Percentiles rank a stretch among this genome's conserved stretches.
Conservation (phyloP, 2,113 vertebrate genomes). For the Sinocyclocheilus rhinocerous region DNA sequence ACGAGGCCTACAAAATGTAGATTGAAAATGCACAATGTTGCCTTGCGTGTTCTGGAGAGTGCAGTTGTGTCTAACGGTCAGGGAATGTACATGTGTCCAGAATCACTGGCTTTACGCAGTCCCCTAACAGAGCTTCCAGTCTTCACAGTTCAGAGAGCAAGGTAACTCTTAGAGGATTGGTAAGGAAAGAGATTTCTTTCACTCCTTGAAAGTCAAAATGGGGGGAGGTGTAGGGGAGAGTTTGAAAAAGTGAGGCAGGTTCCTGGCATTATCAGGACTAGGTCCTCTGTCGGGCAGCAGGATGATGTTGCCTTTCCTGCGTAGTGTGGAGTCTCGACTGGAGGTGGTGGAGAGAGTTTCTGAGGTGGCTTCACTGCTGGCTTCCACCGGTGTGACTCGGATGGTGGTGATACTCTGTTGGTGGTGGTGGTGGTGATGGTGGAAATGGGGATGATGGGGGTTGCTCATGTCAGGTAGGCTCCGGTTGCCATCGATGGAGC, state of each 20-base stretch:
- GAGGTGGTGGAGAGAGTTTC: constrained; percentile 88
- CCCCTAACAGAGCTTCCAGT: not conserved
- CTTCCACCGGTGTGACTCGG: constrained; percentile 90
- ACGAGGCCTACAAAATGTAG: not conserved
- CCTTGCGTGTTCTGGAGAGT: constrained; percentile 30
- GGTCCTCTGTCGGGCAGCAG: constrained; percentile 92
- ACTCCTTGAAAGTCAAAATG: constrained; percentile 89
- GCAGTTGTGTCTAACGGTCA: not conserved
- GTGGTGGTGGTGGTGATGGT: constrained; percentile 64
- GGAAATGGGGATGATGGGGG: constrained; percentile 48
- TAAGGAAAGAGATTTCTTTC: constrained; percentile 25
- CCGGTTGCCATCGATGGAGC: too few species aligned
- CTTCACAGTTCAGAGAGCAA: constrained; percentile 47
- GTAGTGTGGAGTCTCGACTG: constrained; percentile 91
- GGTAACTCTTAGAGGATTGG: constrained; percentile 45
- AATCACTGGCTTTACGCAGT: not conserved
- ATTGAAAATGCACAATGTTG: constrained; percentile 30
- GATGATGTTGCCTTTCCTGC: constrained; percentile 91
- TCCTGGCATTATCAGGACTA: constrained; percentile 92
- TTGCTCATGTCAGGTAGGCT: too few species aligned
- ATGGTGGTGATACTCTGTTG: constrained; percentile 83
- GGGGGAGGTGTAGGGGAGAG: constrained; percentile 77
- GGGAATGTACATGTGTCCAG: constrained; percentile 32
- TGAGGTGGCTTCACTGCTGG: constrained; percentile 77
- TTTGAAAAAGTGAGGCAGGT: constrained; percentile 92